Conservation (phyloP, 2,888 invertebrate species). For the Zygogramma bicolorata region DNA sequence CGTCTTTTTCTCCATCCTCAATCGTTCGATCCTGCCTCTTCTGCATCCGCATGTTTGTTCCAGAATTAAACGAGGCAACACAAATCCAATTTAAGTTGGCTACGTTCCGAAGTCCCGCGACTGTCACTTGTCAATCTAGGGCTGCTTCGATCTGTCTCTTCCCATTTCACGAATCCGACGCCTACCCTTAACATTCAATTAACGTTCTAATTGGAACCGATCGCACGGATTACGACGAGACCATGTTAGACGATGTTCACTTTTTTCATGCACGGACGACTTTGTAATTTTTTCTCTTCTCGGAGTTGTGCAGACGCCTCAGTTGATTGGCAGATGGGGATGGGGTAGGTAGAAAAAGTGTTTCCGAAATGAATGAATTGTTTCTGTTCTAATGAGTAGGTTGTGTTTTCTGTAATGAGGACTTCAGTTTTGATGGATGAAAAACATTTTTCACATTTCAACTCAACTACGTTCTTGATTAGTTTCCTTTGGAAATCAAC, state of each 20-base stretch:
- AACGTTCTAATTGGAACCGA: constrained; percentile 60
- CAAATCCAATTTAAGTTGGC: constrained; percentile 62
- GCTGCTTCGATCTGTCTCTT: constrained; percentile 59
- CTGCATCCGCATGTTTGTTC: constrained; percentile 26
- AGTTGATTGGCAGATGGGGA: constrained; percentile 15
- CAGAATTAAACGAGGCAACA: constrained; percentile 51
- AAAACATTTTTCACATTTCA: too few species aligned
- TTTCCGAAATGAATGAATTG: neutral
- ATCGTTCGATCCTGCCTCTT: constrained; percentile 7
- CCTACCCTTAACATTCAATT: constrained; percentile 59
- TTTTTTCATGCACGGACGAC: constrained; percentile 21
- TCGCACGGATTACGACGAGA: constrained; percentile 40
- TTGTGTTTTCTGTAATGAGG: neutral
- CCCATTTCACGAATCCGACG: constrained; percentile 53
- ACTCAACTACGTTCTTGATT: too few species aligned
- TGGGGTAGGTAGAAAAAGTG: neutral
- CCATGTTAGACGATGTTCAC: constrained; percentile 18
- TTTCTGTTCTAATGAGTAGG: neutral
- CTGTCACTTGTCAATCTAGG: constrained; percentile 60
- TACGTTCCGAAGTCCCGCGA: constrained; percentile 50
- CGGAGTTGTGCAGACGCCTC: neutral
- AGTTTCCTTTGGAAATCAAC: too few species aligned
- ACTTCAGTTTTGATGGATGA: too few species aligned
- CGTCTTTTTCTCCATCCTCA: neutral
- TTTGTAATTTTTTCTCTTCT: constrained; percentile 7